These are phyloP conservation scores for Spodoptera frugiperda DNA, from an alignment of 1,140 invertebrate genomes.

Conservation along the genomic window DNA sequence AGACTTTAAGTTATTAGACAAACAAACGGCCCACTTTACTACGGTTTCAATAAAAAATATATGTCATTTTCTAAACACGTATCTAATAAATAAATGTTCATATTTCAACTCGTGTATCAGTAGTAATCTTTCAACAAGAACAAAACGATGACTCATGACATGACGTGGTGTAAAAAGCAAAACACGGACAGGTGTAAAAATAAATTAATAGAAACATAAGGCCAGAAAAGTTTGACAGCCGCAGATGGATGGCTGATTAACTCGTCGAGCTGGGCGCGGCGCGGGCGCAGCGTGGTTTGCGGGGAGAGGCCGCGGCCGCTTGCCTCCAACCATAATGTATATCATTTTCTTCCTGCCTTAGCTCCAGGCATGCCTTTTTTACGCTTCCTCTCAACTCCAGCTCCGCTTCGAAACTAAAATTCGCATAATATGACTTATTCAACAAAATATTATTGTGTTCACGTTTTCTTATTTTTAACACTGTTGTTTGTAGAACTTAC, in stretches of 20 bases:
- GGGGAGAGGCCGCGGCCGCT: constrained; percentile 49
- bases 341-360: constrained; percentile 69
- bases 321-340: constrained; percentile 64
- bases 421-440: constrained; percentile 24
- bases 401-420: constrained; percentile 7
- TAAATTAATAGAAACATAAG: not conserved
- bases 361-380: constrained; percentile 55
- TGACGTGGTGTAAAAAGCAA: too few species aligned
- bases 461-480: constrained; percentile 20
- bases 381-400: constrained; percentile 51
- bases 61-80: too few species aligned
- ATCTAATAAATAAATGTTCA: not conserved
- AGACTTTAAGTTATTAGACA: too few species aligned
- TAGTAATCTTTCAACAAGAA: too few species aligned
- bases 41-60: too few species aligned
- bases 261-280: constrained; percentile 67
- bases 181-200: too few species aligned
- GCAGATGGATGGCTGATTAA: constrained; percentile 73
- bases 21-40: too few species aligned
- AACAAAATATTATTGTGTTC: constrained; percentile 22
- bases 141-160: too few species aligned
- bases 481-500: constrained; percentile 18
- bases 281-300: constrained; percentile 45
- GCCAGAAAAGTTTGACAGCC: constrained; percentile 63
- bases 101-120: not conserved